These are phyloP conservation scores for Sebastes steindachneri DNA, from an alignment of 2,797 vertebrate species.

Conservation along the genomic window DNA sequence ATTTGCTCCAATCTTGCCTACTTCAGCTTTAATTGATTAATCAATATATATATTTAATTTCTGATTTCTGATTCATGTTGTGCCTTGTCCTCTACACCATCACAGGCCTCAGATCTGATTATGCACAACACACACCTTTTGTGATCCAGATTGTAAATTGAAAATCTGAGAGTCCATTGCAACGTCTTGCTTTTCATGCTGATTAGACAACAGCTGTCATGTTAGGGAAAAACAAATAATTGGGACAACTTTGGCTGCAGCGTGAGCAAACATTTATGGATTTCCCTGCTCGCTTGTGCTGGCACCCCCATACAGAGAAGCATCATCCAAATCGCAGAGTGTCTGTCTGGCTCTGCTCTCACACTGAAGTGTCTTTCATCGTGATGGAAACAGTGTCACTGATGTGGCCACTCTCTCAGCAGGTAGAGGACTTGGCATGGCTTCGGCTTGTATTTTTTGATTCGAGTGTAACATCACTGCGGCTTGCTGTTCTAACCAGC, in stretches of 20 bases:
- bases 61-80: background rate
- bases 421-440: constrained; percentile 15
- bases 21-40: too few relatives aligned
- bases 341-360: constrained; percentile 39
- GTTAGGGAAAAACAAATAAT: background rate
- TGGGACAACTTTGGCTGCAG: constrained; percentile 22
- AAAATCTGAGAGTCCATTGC: background rate
- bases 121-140: background rate
- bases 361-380: constrained; percentile 23
- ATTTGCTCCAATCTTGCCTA: too few relatives aligned
- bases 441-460: constrained; percentile 1
- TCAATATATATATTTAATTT: too few relatives aligned
- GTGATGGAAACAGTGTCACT: constrained; percentile 28
- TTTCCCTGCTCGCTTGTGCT: constrained; percentile 19
- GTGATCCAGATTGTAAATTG: constrained; percentile 21
- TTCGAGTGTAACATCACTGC: constrained; percentile 4
- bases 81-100: background rate
- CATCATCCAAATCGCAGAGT: constrained; percentile 28
- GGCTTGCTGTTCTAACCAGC: constrained; percentile 7
- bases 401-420: constrained; percentile 7
- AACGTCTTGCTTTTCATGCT: constrained; percentile 23
- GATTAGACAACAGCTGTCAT: constrained; percentile 37
- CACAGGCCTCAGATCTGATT: background rate
- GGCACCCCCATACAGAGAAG: constrained; percentile 20
- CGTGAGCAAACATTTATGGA: constrained; percentile 41